Conservation (phyloP, 2,113 vertebrate genomes). For the Pogona vitticeps region DNA sequence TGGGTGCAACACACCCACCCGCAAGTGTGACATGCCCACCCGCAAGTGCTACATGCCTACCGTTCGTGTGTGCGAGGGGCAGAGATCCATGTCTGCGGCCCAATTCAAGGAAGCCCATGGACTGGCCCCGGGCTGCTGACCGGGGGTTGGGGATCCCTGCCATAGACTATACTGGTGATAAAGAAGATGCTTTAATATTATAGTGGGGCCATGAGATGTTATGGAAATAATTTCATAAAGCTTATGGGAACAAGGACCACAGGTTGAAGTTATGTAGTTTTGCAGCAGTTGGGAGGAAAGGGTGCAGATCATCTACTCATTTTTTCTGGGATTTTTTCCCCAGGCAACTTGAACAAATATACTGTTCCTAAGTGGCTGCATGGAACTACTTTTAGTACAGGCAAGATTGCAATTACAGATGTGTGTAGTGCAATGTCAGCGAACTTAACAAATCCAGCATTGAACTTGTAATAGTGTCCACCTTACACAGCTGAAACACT, state of each 20-base stretch:
- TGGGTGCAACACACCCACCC: too few species aligned
- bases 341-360: not conserved
- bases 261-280: not conserved
- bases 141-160: not conserved
- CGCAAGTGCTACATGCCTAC: too few species aligned
- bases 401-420: conserved; percentile 70
- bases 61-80: too few species aligned
- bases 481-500: conserved; percentile 51
- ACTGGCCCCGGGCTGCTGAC: too few species aligned
- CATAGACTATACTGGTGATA: not conserved
- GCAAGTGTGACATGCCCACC: too few species aligned
- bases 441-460: conserved; percentile 54
- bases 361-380: conserved; percentile 44
- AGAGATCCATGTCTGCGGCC: too few species aligned
- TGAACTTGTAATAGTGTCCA: conserved; percentile 52
- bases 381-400: conserved; percentile 58
- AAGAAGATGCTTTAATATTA: not conserved
- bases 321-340: conserved; percentile 4
- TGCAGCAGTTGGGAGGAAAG: not conserved
- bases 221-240: not conserved
- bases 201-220: not conserved
- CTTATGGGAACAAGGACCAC: not conserved
- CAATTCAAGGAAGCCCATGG: too few species aligned
- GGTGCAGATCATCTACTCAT: conserved; percentile 34
- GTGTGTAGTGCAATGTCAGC: conserved; percentile 43